These are phyloP conservation scores for Sinella curviseta DNA, from an alignment of 1,140 invertebrate genomes.

Conservation along the genomic window DNA sequence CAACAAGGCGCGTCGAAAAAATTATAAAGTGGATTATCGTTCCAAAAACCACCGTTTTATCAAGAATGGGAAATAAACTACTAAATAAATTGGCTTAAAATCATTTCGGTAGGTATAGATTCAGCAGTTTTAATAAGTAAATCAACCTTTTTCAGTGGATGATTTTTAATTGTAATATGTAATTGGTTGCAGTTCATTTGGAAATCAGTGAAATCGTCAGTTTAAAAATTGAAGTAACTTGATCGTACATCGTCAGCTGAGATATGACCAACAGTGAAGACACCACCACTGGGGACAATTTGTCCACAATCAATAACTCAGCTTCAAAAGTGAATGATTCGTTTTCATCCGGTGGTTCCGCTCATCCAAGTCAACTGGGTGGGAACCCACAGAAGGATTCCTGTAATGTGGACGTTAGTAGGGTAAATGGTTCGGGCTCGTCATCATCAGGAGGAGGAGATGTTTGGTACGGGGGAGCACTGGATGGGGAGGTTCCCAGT, in stretches of 20 bases:
- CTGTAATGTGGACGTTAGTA: not conserved
- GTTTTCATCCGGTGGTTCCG: not conserved
- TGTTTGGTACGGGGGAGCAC: not conserved
- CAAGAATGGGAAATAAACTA: too few relatives aligned
- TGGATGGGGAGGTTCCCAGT: not conserved
- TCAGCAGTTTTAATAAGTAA: too few relatives aligned
- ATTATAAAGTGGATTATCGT: too few relatives aligned
- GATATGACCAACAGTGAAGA: constrained; percentile 46
- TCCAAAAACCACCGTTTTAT: too few relatives aligned
- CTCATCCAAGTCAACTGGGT: not conserved
- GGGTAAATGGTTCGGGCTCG: not conserved
- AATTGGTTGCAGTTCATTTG: too few relatives aligned
- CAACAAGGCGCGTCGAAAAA: too few relatives aligned
- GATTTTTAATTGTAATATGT: too few relatives aligned
- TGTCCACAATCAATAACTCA: constrained; percentile 24
- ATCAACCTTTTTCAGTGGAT: too few relatives aligned
- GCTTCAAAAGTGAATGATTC: not conserved
- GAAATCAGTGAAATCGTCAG: not conserved
- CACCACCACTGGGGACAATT: constrained; percentile 33
- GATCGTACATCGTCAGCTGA: not conserved
- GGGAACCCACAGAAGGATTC: not conserved
- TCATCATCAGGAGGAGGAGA: not conserved
- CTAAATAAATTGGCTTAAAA: too few relatives aligned
- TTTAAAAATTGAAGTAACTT: not conserved
- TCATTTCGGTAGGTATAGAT: too few relatives aligned